Percentiles rank a stretch among this genome's conserved stretches.
Evolutionary conservation across 2,888 invertebrate species (phyloP).

Genomic region (Teinopalpus imperialis): DNA sequence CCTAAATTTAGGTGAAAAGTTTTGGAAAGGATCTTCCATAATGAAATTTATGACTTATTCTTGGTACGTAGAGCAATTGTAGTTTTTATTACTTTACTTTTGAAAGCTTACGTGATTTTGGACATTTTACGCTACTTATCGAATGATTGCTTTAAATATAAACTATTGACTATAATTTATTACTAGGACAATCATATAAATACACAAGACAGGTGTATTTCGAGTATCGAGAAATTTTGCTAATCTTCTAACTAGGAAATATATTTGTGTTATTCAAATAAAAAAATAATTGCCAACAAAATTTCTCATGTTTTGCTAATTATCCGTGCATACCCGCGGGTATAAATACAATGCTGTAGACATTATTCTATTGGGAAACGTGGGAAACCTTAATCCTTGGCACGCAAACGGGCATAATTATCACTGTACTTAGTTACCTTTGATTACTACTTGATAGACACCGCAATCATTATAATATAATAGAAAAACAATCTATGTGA

Average conservation of each 20-base stretch:
- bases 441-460: constrained; percentile 1
- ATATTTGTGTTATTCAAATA: too few relatives aligned
- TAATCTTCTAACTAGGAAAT: too few relatives aligned
- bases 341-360: background rate
- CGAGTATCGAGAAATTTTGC: too few relatives aligned
- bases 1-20: constrained; percentile 5
- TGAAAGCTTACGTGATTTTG: too few relatives aligned
- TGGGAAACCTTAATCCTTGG: constrained; percentile 18
- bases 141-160: too few relatives aligned
- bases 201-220: too few relatives aligned
- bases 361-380: background rate
- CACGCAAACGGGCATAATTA: constrained; percentile 8
- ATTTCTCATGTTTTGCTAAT: constrained; percentile 3
- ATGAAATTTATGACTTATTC: background rate
- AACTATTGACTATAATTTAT: too few relatives aligned
- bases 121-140: too few relatives aligned
- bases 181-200: too few relatives aligned
- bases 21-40: background rate
- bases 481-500: background rate
- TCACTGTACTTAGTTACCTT: constrained; percentile 9
- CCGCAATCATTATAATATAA: background rate
- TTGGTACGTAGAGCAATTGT: too few relatives aligned
- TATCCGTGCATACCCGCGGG: background rate
- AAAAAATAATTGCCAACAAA: background rate
- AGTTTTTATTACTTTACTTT: too few relatives aligned